phyloP scores from a whole-genome alignment of 2,888 invertebrate species.

The Leptopilina syphax region DNA sequence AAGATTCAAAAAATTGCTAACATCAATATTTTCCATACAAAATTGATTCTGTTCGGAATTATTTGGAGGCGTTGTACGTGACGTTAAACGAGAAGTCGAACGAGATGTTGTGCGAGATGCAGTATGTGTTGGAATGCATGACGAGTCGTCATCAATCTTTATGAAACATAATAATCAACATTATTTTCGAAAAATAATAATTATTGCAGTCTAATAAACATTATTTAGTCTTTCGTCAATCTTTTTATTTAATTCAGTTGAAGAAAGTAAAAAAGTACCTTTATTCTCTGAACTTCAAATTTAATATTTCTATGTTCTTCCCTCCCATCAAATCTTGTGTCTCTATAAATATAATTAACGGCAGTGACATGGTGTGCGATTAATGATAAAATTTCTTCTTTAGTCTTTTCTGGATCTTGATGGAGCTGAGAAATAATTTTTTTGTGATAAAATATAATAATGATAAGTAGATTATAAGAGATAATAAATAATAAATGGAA shows the following conservation, averaged over 20 bases:
- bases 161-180: constrained; percentile 35
- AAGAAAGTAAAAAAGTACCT: constrained; percentile 77
- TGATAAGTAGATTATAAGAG: too few relatives aligned
- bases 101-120: constrained; percentile 69
- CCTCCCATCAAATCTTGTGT: constrained; percentile 95
- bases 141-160: constrained; percentile 30
- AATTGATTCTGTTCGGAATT: constrained; percentile 88
- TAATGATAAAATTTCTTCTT: constrained; percentile 97
- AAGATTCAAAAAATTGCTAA: constrained; percentile 98
- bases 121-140: constrained; percentile 61
- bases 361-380: constrained; percentile 99
- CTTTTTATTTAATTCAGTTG: neutral
- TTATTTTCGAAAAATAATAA: neutral
- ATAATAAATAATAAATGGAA: neutral
- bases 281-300: constrained; percentile 95
- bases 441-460: too few relatives aligned
- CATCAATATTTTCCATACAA: constrained; percentile 98
- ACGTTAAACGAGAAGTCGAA: neutral
- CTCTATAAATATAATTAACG: constrained; percentile 97
- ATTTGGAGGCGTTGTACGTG: constrained; percentile 77
- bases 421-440: constrained; percentile 78
- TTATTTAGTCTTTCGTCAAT: neutral
- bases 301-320: constrained; percentile 94
- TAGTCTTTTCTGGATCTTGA: constrained; percentile 90
- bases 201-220: too few relatives aligned